Base-by-base conservation (phyloP, 2,888 invertebrate species). In the Altica lythri region DNA sequence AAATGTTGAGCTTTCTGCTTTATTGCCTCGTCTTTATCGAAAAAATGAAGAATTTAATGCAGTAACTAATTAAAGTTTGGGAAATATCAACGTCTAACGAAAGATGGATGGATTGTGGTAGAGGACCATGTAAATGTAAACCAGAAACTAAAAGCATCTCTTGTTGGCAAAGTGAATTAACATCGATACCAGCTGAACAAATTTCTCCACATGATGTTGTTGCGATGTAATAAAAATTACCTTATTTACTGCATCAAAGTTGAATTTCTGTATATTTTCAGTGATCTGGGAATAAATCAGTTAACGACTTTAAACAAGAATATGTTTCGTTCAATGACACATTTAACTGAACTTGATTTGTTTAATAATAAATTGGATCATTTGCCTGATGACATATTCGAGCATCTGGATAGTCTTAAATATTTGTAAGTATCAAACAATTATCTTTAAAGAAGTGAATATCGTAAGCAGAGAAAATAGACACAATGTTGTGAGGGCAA, bases 341-440 rank as follows among this genome's bases (percentile, higher is more conserved):
- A 83, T 16, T 75, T 90, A 2, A 79, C 79, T 42, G 85, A 87
- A 67, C 71, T 87, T 44, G 86, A 90, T 71, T 79, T 91, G 68
- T 89, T 88, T 61, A 85, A 86, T 67, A 91, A 91, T 72, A 81
- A 81, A 50, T 79, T 91, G 14, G 84, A 86, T 63, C 83, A 81
- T 68, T 72, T 90, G 17, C 86, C 88, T 0, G 78, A 81, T 2
- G 80, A 81, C 1, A 78, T 87, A 55, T 89, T 90, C 67, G 81
- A 83, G 62, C 80, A 83, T 6, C 75, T 87, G 43, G 78, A 80
- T 62, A 84, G 81, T 66, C 74, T 88, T 29, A 79, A 80, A 61
- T 84, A 86, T 70, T 70, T 88, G 86, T 86, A 76, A 83, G 85
- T 81, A 49, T n/a, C n/a, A n/a, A n/a, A n/a, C n/a, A n/a, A n/a